These are phyloP conservation scores for Hylaea fasciaria DNA, from an alignment of 2,888 invertebrate species.

Conservation along the genomic window DNA sequence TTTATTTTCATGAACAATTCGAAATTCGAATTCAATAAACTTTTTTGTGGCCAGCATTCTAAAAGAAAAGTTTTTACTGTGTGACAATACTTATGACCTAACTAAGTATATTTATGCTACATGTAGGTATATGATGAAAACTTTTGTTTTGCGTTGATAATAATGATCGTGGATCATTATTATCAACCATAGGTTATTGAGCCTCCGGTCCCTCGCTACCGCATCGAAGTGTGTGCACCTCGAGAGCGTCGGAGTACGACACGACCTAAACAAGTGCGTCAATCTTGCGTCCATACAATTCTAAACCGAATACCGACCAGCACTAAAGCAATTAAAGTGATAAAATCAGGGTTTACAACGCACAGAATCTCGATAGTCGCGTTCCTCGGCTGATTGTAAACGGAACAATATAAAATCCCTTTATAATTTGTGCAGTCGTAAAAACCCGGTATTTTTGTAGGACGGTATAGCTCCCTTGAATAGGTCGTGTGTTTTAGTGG, in stretches of 20 bases:
- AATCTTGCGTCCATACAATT: conserved; percentile 21
- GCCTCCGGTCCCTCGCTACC: no score
- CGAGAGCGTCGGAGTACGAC: conserved; percentile 6
- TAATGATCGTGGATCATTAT: no score
- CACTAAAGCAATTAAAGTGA: conserved; percentile 66
- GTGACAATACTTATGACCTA: no score
- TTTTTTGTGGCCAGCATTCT: no score
- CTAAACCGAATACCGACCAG: conserved; percentile 44
- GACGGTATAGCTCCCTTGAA: conserved; percentile 31
- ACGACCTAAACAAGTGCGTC: background rate
- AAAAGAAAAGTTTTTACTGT: no score
- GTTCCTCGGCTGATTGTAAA: conserved; percentile 44
- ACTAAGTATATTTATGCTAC: no score
- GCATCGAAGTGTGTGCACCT: no score
- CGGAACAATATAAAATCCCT: conserved; percentile 42
- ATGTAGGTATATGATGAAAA: no score
- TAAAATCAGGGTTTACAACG: conserved; percentile 76
- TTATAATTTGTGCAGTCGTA: conserved; percentile 46
- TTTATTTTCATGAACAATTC: no score
- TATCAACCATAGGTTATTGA: no score
- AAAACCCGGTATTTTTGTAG: conserved; percentile 38
- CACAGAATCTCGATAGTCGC: conserved; percentile 61
- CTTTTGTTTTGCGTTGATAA: no score
- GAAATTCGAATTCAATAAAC: no score
- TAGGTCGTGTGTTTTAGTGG: conserved; percentile 29